Evolutionary conservation across 2,888 invertebrate genomes (phyloP), one percentile per base, ranked within the genome.

Genomic region (Pterostichus madidus): DNA sequence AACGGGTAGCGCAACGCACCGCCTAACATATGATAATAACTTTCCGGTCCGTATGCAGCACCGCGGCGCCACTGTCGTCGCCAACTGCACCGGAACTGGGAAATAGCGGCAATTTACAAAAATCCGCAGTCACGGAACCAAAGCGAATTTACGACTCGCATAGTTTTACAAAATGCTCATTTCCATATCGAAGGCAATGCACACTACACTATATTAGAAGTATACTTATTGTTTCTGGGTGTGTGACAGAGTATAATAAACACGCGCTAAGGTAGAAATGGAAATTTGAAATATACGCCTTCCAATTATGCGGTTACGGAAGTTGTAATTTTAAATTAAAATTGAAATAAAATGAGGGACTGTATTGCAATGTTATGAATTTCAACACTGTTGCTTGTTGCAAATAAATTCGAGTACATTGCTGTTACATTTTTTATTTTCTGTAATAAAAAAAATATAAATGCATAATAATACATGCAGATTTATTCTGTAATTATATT

Each of bases 241-340:
- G 39, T 39, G 39, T 39, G 39, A 39, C 24, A 24, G 24, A 24
- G 24, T 31, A 64, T 64, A 64, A 64, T 64, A 64, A 64, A 64
- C 64, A 59, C 59, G 24, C 31, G 59, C 13, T 11, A 59, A 59
- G 64, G 35, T 64, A 64, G 31, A 31, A 24, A 59, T 59, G 59
- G 24, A 59, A 59, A 59, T 64, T 64, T 13, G 35, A 64, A 13
- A 64, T 64, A 64, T 31, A 64, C 64, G 64, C 64, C 64, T 13
- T 35, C 64, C 64, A 64, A 64, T 64, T 64, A 64, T 64, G 64
- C 64, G 64, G 64, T 64, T 64, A 64, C 64, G 64, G 64, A 64
- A 64, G 64, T 35, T 64, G 64, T 64, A 64, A 64, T 64, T 64
- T 64, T 64, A 64, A 64, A 64, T 64, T 64, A 64, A 32, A 64